These are phyloP conservation scores for Euura lappo DNA, from an alignment of 1,140 invertebrate species.

Conservation along the genomic window DNA sequence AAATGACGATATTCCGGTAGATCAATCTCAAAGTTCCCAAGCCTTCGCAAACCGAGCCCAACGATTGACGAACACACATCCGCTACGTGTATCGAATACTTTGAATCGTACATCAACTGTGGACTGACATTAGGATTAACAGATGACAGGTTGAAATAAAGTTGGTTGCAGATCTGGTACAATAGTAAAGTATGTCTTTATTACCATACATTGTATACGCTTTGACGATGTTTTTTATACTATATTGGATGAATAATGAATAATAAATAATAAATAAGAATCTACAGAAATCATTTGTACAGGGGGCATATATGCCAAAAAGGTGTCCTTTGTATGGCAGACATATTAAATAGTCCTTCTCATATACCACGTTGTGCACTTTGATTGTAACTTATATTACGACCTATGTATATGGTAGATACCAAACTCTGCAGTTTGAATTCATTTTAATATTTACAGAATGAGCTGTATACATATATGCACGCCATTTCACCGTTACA, in stretches of 20 bases:
- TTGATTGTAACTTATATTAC: constrained; percentile 33
- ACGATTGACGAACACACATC: no score
- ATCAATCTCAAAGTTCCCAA: no score
- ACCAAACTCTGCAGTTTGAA: constrained; percentile 35
- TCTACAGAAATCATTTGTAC: constrained; percentile 34
- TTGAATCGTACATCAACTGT: no score
- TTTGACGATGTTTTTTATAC: constrained; percentile 36
- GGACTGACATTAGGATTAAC: no score
- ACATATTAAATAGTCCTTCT: constrained; percentile 24
- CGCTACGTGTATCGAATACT: no score
- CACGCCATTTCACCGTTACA: constrained; percentile 12
- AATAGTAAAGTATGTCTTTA: constrained; percentile 54
- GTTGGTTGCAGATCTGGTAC: constrained; percentile 54
- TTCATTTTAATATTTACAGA: constrained; percentile 50
- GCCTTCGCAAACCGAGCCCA: no score
- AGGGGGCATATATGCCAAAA: constrained; percentile 35
- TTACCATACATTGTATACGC: constrained; percentile 37
- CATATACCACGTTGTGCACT: constrained; percentile 35
- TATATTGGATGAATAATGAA: constrained; percentile 26
- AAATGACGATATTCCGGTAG: no score
- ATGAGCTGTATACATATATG: constrained; percentile 35
- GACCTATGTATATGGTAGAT: constrained; percentile 21
- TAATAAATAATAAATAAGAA: constrained; percentile 60
- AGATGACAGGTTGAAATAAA: constrained; percentile 11
- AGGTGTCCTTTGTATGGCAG: constrained; percentile 23